Evolutionary conservation across 1,140 invertebrate species (phyloP).

Genomic region (Drosophila insularis): DNA sequence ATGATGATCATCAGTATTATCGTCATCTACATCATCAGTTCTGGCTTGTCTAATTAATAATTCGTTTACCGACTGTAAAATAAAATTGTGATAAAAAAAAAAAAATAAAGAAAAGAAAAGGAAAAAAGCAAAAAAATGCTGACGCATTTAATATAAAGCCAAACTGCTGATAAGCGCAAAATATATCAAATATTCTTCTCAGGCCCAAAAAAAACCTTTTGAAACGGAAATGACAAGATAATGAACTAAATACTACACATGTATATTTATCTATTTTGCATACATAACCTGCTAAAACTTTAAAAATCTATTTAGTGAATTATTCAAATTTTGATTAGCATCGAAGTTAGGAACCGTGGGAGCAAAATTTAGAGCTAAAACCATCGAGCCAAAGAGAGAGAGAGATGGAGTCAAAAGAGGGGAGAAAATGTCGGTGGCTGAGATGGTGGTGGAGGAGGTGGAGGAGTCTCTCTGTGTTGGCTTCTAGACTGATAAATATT

Average conservation of each 20-base stretch:
- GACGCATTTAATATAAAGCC: constrained; percentile 13
- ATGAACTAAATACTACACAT: constrained; percentile 11
- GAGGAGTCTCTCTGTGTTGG: not conserved
- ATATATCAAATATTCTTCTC: constrained; percentile 16
- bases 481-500: constrained; percentile 73
- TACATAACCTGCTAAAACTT: constrained; percentile 17
- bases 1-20: too few relatives aligned
- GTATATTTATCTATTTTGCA: not conserved
- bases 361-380: constrained; percentile 46
- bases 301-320: constrained; percentile 27
- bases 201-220: constrained; percentile 1
- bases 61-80: constrained; percentile 2
- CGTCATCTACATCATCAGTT: not conserved
- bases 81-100: constrained; percentile 13
- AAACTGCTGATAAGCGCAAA: constrained; percentile 17
- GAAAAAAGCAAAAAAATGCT: not conserved
- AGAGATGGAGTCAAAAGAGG: not conserved
- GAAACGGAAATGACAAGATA: constrained; percentile 19
- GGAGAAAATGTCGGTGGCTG: not conserved
- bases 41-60: constrained; percentile 1
- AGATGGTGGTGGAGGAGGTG: not conserved
- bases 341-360: constrained; percentile 54
- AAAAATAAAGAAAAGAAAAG: not conserved
- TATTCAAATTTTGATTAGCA: constrained; percentile 78
- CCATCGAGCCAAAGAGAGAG: not conserved